Base-by-base conservation (phyloP, 2,888 invertebrate species). In the Leptarthrus brevirostris region DNA sequence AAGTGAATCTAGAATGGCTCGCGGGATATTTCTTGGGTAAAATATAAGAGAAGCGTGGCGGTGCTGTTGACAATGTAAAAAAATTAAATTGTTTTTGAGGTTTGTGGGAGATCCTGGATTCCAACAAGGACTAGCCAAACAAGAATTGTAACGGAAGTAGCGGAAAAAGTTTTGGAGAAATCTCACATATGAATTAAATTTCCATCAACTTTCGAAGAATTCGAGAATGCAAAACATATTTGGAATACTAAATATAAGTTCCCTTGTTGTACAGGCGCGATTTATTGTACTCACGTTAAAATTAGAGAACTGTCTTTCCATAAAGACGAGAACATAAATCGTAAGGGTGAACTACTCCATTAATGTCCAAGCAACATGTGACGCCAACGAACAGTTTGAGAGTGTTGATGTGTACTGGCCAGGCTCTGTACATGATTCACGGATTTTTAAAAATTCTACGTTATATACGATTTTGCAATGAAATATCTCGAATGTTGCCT, bases 381-480 rank as follows among this genome's bases (percentile, higher is more conserved):
- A 54, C 26, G 54, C 26, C 54, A 26, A 54, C 3, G 12, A 54
- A 8, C 54, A 8, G 3, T 49, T 49, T 16, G 18, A 5, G 2
- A 49, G 49, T 49, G 49, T 49, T 5, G 1, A 49, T 49, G 49
- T 49, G 49, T 49, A 2, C 3, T 49, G 49, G 18, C 2, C 54
- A 54, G 26, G 26, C 26, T 24, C 54, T 54, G 54, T 54, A 54
- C 2, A 54, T 54, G 54, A 54, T 54, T 54, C 54, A 54, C 26
- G 26, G 1, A 54, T 26, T 54, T 54, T 54, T 54, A 54, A 54
- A 54, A 54, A 54, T 16, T 26, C 24, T 54, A 26, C 24, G 26
- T 54, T 54, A 24, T 24, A n/a, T 54, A 54, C 26, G 24, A 26
- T 54, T 54, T 54, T 54, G 54, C 26, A 54, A 24, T 26, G 54